Conservation (phyloP, 1,140 invertebrate species). For the Zaprionus taronus region DNA sequence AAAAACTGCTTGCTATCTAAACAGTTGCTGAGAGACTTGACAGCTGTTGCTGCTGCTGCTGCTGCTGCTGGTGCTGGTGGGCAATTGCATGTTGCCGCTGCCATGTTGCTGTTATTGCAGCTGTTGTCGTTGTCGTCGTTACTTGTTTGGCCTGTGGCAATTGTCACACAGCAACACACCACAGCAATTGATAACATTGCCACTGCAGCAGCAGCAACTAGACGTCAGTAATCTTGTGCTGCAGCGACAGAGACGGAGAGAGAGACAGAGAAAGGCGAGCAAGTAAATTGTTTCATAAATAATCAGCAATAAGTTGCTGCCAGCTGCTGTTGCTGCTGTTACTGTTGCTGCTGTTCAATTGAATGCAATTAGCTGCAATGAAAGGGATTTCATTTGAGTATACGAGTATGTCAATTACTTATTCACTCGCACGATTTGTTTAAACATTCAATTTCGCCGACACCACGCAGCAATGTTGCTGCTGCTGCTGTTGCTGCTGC, state of each 20-base stretch:
- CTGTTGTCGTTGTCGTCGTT: background rate
- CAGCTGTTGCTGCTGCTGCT: slow-evolving; percentile 36
- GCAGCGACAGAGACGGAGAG: background rate
- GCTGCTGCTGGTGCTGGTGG: slow-evolving; percentile 15
- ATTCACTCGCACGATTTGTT: slow-evolving; percentile 47
- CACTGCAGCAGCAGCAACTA: slow-evolving; percentile 1
- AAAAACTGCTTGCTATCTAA: slow-evolving; percentile 24
- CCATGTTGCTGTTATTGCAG: slow-evolving; percentile 14
- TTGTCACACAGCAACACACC: slow-evolving; percentile 1
- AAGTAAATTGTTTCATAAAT: slow-evolving; percentile 48
- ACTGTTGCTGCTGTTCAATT: slow-evolving; percentile 40
- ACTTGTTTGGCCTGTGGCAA: slow-evolving; percentile 20
- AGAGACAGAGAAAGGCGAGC: background rate
- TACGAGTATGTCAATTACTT: slow-evolving; percentile 52
- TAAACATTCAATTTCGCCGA: slow-evolving; percentile 26
- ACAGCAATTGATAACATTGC: slow-evolving; percentile 17
- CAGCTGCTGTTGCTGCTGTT: background rate
- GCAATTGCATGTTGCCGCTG: slow-evolving; percentile 29
- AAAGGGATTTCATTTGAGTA: slow-evolving; percentile 57
- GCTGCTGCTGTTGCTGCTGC: slow-evolving; percentile 5
- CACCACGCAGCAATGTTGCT: background rate
- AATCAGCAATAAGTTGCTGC: slow-evolving; percentile 51
- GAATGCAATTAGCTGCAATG: slow-evolving; percentile 67
- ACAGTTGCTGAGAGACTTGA: slow-evolving; percentile 36
- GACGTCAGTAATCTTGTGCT: too few relatives aligned